phyloP scores from a whole-genome alignment of 1,140 invertebrate species.

The Schlechtendalia chinensis region DNA sequence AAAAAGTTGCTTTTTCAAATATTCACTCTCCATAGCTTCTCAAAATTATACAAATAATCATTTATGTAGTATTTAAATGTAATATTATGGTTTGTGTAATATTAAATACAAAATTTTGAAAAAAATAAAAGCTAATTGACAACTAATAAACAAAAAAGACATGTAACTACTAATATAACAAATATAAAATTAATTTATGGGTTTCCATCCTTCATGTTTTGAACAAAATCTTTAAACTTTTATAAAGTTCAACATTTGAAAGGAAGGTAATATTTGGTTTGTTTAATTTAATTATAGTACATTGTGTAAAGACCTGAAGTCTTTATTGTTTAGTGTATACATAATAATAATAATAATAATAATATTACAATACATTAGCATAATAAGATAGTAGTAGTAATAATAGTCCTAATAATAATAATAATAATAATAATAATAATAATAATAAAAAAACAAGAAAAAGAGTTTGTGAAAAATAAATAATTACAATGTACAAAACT shows the following conservation, averaged over 20 bases:
- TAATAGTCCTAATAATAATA: background rate
- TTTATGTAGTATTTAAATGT: background rate
- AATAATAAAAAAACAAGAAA: conserved; percentile 38
- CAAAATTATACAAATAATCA: background rate
- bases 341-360: conserved; percentile 8
- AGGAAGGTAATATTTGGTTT: background rate
- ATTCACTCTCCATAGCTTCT: background rate
- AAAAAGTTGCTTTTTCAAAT: background rate
- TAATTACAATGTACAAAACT: conserved; percentile 40
- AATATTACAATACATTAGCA: background rate
- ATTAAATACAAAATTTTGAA: conserved; percentile 27
- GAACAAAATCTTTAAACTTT: background rate
- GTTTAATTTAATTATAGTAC: background rate
- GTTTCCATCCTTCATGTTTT: background rate
- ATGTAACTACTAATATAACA: conserved; percentile 9
- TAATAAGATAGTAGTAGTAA: conserved; percentile 12
- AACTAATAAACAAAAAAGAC: conserved; percentile 3
- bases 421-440: conserved; percentile 33
- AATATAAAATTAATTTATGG: conserved; percentile 7
- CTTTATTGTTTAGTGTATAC: conserved; percentile 3
- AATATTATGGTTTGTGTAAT: background rate
- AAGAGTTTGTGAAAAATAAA: conserved; percentile 45
- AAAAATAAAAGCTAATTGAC: background rate
- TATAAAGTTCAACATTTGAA: background rate
- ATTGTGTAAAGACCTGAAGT: background rate